Evolutionary conservation across 2,113 vertebrate species (phyloP), one percentile per base, ranked within the genome.

Genomic region (Campylomormyrus tamandua): DNA sequence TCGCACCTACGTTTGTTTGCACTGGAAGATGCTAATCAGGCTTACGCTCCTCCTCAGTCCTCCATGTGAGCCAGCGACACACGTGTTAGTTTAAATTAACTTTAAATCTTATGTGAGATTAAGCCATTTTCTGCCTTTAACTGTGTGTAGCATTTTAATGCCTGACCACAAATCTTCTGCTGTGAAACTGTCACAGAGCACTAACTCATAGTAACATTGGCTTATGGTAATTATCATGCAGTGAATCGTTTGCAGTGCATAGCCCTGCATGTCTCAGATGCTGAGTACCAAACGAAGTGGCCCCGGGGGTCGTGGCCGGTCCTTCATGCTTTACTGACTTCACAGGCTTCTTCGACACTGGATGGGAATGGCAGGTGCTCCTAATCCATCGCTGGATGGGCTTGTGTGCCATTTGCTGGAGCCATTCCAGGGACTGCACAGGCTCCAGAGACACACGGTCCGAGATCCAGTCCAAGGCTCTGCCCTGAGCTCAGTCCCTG

Each of bases 101-200:
- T 39, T 39, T 39, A 39, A 35, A 21, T 74, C 49, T 89, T 58
- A 50, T 85, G 15, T 90, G 87, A 89, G 87, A 91, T 53, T 46
- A 88, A 89, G 89, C 62, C 88, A 83, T 89, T 88, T 88, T 87
- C 7, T 70, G 21, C 90, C 35, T 77, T 74, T 39, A 77, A 35
- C 70, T 39, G 31, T 39, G 70, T 27, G n/a, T 4, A 66, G n/a
- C 70, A 39, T 39, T 77, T 77, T 15, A 39, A 74, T 74, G 3
- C 27, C 17, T 77, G 15, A 77, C 13, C 21, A 35, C 70, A 77
- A 77, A 77, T 39, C 70, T 39, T 39, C 10, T 39, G 70, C 35
- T 77, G 70, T 77, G 31, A 77, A 77, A 77, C 27, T 24, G 8
- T 77, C 17, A 84, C 45, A 24, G 42, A 77, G 13, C 3, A 77